Conservation (phyloP, 1,140 invertebrate genomes). For the Aphaenogaster rudis region DNA sequence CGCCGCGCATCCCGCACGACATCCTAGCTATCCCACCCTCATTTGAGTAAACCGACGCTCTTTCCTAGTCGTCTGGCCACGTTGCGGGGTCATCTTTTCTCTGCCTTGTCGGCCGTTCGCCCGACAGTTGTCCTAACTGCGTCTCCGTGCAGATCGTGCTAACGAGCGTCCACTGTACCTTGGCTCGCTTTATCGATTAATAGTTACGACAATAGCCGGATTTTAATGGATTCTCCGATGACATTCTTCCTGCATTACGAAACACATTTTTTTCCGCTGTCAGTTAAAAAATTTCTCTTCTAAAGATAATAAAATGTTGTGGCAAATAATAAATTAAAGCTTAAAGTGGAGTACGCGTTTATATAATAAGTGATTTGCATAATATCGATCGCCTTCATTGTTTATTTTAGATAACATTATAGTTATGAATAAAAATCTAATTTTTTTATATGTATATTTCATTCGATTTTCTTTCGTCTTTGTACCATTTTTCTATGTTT, state of each 20-base stretch:
- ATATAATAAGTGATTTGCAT: background rate
- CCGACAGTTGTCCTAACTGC: slow-evolving; percentile 14
- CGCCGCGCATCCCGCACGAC: background rate
- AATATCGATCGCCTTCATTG: background rate
- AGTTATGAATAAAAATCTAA: background rate
- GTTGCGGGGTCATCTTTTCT: slow-evolving; percentile 41
- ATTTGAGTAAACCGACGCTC: slow-evolving; percentile 24
- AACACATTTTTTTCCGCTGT: background rate
- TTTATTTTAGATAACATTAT: background rate
- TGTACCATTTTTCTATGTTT: background rate
- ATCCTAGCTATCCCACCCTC: background rate
- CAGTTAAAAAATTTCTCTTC: background rate
- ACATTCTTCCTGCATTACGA: background rate
- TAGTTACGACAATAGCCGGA: slow-evolving; percentile 3
- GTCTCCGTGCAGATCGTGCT: slow-evolving; percentile 20
- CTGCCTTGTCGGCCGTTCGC: slow-evolving; percentile 33
- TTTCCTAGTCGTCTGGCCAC: slow-evolving; percentile 9
- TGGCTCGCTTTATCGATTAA: background rate
- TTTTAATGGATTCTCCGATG: background rate
- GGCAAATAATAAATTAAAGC: slow-evolving; percentile 12
- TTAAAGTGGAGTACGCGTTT: background rate
- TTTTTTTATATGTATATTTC: background rate
- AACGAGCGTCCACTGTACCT: slow-evolving; percentile 10
- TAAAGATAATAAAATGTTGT: background rate
- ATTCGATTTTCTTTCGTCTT: background rate